Evolutionary conservation across 2,797 vertebrate species (phyloP), one percentile per base, ranked within the genome.

Genomic region (Rhinogobio ventralis): DNA sequence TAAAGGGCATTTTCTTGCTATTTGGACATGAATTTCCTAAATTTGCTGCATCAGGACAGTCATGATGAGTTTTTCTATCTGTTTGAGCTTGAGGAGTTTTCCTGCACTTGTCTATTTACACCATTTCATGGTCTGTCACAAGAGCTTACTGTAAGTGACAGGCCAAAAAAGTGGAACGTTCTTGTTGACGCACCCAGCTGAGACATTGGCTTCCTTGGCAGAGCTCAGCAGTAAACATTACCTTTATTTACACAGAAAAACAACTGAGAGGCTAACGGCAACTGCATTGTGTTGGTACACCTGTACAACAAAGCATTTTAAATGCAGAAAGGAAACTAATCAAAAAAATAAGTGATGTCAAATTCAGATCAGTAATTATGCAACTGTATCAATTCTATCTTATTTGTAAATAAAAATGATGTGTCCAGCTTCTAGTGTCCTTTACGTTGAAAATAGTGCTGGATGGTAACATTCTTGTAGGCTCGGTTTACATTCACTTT

Each of bases 61-160:
- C 11, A 20, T 66, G 57, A 74, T 75, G 69, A 25, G 39, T 39
- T 66, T 75, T 57, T 53, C 49, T 23, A 45, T 49, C 33, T 23
- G 78, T 75, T 75, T 55, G 30, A 42, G 57, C 53, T 74, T 72
- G 33, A 39, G 64, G 33, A 46, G 79, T 15, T 79, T 64, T 83
- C 75, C 75, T 53, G 30, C 74, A 42, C 80, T 62, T 72, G 73
- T 67, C 57, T 53, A 66, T 75, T 64, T 67, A 85, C 45, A 73
- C 79, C 68, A 69, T 85, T 75, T 85, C 39, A 85, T 57, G 83
- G 33, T 85, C 74, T 68, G 79, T 79, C 86, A 82, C 67, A 60
- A 28, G 39, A 75, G 86, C 74, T 85, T 79, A 79, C 74, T 36
- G 15, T 82, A 83, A 87, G 55, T 74, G 86, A 85, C 73, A n/a